phyloP scores from a whole-genome alignment of 2,797 vertebrate genomes.

The Spondyliosoma cantharus region DNA sequence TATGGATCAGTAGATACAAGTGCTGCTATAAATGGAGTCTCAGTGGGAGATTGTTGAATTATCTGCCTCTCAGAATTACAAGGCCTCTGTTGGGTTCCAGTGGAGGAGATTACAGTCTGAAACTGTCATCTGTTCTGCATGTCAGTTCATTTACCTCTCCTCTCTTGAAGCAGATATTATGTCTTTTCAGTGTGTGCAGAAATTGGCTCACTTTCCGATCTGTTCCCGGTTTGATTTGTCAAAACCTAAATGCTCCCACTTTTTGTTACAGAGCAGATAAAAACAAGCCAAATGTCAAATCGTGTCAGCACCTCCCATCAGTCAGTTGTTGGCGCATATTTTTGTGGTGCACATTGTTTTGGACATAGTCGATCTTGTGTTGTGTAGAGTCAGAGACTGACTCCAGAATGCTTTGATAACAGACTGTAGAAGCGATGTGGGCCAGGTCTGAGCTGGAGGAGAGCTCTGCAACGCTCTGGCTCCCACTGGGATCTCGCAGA shows the following conservation, averaged over 20 bases:
- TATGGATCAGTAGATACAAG: conserved; percentile 39
- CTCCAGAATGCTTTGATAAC: conserved; percentile 49
- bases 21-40: conserved; percentile 51
- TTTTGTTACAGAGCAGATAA: conserved; percentile 27
- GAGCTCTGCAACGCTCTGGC: conserved; percentile 60
- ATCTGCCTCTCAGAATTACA: conserved; percentile 58
- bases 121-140: conserved; percentile 51
- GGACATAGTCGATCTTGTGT: conserved; percentile 20
- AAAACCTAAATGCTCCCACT: conserved; percentile 7
- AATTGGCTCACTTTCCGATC: conserved; percentile 11
- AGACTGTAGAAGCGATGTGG: conserved; percentile 60
- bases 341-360: conserved; percentile 22
- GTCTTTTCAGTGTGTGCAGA: conserved; percentile 2
- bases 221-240: conserved; percentile 28
- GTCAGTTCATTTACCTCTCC: conserved; percentile 51
- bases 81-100: conserved; percentile 54
- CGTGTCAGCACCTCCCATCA: conserved; percentile 16
- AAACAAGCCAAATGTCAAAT: conserved; percentile 19
- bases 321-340: conserved; percentile 19
- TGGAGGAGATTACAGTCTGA: conserved; percentile 52
- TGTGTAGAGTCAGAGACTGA: conserved; percentile 32
- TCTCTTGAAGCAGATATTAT: conserved; percentile 36
- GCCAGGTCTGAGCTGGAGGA: conserved; percentile 66
- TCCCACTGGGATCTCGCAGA: conserved; percentile 77
- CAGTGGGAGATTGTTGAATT: conserved; percentile 49